Percentiles rank a stretch among this genome's conserved stretches.
Conservation (phyloP, 2,888 invertebrate genomes). For the Himalopsyche kuldschensis region DNA sequence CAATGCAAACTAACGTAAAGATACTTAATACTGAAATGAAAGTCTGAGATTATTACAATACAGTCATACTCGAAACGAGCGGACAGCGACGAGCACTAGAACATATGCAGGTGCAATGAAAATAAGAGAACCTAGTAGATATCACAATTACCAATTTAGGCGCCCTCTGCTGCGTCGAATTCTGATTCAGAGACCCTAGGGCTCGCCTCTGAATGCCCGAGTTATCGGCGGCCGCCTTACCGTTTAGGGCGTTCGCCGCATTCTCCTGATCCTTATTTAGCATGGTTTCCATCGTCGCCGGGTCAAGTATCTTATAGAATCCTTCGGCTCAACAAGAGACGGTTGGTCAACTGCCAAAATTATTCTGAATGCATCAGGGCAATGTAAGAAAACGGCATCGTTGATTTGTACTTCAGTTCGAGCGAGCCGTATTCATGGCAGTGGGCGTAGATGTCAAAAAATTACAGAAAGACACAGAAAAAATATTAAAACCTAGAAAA, state of each 20-base stretch:
- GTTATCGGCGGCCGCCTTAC: constrained; percentile 46
- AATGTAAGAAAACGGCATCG: not conserved
- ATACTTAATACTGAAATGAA: no score
- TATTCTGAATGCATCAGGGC: not conserved
- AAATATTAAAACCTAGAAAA: not conserved
- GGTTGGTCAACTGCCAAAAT: not conserved
- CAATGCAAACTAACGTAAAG: no score
- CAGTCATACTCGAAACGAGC: no score
- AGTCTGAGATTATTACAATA: no score
- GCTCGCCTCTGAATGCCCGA: constrained; percentile 64
- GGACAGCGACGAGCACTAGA: no score
- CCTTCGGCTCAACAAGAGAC: not conserved
- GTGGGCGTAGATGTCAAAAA: not conserved
- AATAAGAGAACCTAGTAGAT: not conserved
- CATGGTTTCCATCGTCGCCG: not conserved
- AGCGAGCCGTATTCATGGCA: not conserved
- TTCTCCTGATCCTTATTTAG: constrained; percentile 75
- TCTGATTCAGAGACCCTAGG: constrained; percentile 65
- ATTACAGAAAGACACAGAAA: not conserved
- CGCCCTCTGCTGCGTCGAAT: constrained; percentile 58
- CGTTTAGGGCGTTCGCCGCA: constrained; percentile 42
- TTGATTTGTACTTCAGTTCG: not conserved
- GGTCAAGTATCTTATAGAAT: not conserved
- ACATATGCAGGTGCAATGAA: no score
- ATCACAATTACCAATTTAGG: constrained; percentile 57